phyloP scores from a whole-genome alignment of 1,140 invertebrate genomes.

The Macrostomum lignano region DNA sequence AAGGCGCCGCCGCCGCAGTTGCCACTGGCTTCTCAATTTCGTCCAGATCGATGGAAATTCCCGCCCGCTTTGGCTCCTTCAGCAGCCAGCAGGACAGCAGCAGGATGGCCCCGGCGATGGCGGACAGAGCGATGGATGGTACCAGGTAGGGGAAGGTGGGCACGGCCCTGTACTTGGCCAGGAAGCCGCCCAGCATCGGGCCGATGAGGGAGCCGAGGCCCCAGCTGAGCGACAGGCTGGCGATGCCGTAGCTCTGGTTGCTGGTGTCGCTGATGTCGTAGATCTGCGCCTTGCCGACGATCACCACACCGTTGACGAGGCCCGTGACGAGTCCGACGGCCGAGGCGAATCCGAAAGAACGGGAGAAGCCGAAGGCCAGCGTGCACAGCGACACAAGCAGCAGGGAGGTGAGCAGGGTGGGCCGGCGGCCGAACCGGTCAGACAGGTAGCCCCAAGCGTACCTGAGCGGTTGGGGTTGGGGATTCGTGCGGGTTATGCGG shows the following conservation, averaged over 20 bases:
- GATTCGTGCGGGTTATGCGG: no score
- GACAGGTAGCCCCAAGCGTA: slow-evolving; percentile 23
- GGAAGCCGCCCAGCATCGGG: slow-evolving; percentile 18
- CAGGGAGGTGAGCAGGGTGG: slow-evolving; percentile 13
- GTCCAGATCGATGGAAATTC: no score
- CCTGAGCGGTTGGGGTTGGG: no score
- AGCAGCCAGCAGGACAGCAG: no score
- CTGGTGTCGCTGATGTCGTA: slow-evolving; percentile 21
- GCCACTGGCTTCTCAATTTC: no score
- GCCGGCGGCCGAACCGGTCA: slow-evolving; percentile 13
- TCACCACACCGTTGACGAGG: slow-evolving; percentile 16
- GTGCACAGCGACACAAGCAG: slow-evolving; percentile 12
- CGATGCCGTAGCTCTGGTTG: slow-evolving; percentile 19
- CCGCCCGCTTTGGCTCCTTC: no score
- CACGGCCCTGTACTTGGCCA: no score
- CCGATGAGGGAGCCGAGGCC: slow-evolving; percentile 16
- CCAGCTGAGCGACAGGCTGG: slow-evolving; percentile 16
- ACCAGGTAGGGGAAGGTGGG: no score
- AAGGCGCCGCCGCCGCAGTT: no score
- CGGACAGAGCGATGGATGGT: no score
- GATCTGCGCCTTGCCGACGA: slow-evolving; percentile 14
- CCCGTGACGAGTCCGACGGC: slow-evolving; percentile 14
- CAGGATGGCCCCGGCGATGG: no score
- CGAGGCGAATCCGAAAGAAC: slow-evolving; percentile 12
- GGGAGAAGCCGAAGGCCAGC: slow-evolving; percentile 16